These are phyloP conservation scores for Pomacea maculata DNA, from an alignment of 1,140 invertebrate species.

Conservation along the genomic window DNA sequence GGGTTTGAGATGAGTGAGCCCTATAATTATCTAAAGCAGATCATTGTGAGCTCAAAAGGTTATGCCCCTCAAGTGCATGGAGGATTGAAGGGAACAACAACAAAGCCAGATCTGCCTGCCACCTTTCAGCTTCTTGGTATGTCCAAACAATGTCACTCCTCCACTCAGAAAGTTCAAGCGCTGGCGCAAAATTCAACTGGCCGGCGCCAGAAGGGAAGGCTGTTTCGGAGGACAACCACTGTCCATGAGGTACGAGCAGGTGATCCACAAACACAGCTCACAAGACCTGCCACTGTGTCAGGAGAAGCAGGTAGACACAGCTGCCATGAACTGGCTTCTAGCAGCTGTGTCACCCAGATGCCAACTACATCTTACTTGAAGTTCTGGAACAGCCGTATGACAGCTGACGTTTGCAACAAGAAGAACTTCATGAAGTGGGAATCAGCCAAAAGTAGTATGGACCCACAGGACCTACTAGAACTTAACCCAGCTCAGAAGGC, in stretches of 20 bases:
- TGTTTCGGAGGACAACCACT: constrained; percentile 11
- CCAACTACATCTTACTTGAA: constrained; percentile 27
- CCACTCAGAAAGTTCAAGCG: background rate
- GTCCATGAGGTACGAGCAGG: background rate
- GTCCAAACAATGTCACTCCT: background rate
- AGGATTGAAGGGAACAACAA: constrained; percentile 4
- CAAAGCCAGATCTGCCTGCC: constrained; percentile 16
- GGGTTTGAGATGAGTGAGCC: too few relatives aligned
- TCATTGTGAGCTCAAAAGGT: too few relatives aligned
- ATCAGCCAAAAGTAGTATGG: too few relatives aligned
- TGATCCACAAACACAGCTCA: background rate
- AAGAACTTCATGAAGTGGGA: background rate
- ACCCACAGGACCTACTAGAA: too few relatives aligned
- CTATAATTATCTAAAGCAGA: too few relatives aligned
- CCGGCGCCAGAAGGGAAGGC: background rate
- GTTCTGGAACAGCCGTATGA: constrained; percentile 27
- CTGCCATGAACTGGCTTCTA: too few relatives aligned
- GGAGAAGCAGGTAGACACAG: too few relatives aligned
- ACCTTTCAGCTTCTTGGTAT: constrained; percentile 20
- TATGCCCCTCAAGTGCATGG: background rate
- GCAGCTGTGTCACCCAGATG: background rate
- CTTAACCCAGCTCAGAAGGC: background rate
- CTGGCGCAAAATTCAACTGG: too few relatives aligned
- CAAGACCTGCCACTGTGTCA: constrained; percentile 1
- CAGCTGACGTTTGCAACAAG: background rate